Conservation (phyloP, 1,140 invertebrate genomes). For the Brachionus paranguensis region DNA sequence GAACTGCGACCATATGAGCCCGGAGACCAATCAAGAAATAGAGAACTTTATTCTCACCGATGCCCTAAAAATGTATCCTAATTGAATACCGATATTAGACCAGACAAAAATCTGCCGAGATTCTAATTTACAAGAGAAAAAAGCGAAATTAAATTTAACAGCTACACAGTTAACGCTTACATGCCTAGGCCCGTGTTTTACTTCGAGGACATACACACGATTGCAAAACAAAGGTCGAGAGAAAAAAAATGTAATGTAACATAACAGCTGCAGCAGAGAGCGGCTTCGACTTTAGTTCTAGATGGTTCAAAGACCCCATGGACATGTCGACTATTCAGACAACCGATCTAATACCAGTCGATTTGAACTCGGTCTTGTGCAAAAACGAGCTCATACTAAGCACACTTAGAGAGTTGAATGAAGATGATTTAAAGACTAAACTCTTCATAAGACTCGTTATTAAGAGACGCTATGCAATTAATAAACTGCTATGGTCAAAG, state of each 20-base stretch:
- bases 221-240: slow-evolving; percentile 40
- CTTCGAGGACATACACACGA: slow-evolving; percentile 60
- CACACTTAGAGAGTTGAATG: slow-evolving; percentile 61
- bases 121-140: not conserved
- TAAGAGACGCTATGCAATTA: slow-evolving; percentile 59
- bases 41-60: not conserved
- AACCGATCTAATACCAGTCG: slow-evolving; percentile 70
- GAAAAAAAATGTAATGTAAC: slow-evolving; percentile 68
- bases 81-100: slow-evolving; percentile 18
- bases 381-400: slow-evolving; percentile 66
- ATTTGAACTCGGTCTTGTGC: slow-evolving; percentile 74
- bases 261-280: slow-evolving; percentile 82
- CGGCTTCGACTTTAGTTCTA: slow-evolving; percentile 86
- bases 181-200: slow-evolving; percentile 72
- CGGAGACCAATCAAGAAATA: not conserved
- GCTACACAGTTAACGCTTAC: not conserved
- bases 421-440: slow-evolving; percentile 41
- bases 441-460: not conserved
- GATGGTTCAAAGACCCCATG: slow-evolving; percentile 66
- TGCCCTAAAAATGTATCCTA: not conserved
- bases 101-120: not conserved
- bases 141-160: not conserved
- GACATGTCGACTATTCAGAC: slow-evolving; percentile 57
- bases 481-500: slow-evolving; percentile 70
- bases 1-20: not conserved